Conservation (phyloP, 2,113 vertebrate genomes). For the Trogon melanurus region DNA sequence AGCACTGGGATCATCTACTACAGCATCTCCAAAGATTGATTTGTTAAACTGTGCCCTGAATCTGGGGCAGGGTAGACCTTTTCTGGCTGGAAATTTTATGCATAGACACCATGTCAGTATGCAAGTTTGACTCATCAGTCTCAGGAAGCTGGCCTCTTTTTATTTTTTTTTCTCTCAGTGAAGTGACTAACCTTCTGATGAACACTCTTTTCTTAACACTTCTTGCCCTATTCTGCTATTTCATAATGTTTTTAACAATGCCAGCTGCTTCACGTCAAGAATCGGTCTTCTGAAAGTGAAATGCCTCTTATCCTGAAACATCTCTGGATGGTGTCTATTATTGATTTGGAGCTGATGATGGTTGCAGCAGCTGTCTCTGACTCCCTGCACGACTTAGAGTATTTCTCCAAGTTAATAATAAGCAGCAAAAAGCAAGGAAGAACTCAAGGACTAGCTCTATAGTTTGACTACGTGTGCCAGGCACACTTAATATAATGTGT, state of each 20-base stretch:
- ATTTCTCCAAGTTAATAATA: slow-evolving; percentile 4
- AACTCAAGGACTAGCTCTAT: neutral
- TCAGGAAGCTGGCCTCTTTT: neutral
- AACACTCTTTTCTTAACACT: neutral
- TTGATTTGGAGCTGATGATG: slow-evolving; percentile 29
- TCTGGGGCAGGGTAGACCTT: neutral
- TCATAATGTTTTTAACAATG: neutral
- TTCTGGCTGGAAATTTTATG: neutral
- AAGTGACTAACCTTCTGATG: neutral
- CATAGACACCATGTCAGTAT: neutral
- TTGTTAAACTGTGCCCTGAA: neutral
- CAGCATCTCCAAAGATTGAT: neutral
- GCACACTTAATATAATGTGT: neutral
- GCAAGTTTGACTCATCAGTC: neutral
- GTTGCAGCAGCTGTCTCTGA: neutral
- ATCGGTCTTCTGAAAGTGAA: slow-evolving; percentile 1
- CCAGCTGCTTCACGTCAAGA: neutral
- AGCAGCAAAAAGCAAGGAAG: slow-evolving; percentile 5
- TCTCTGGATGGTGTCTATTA: slow-evolving; percentile 18
- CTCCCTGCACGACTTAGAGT: neutral
- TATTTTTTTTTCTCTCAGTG: neutral
- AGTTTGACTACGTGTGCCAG: neutral
- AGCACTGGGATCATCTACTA: neutral
- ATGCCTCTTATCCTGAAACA: slow-evolving; percentile 11
- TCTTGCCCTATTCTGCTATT: neutral